A percentile compares a stretch with the other conserved stretches of the same genome.
Conservation (phyloP, 2,888 invertebrate genomes). For the Anoplius nigerrimus region DNA sequence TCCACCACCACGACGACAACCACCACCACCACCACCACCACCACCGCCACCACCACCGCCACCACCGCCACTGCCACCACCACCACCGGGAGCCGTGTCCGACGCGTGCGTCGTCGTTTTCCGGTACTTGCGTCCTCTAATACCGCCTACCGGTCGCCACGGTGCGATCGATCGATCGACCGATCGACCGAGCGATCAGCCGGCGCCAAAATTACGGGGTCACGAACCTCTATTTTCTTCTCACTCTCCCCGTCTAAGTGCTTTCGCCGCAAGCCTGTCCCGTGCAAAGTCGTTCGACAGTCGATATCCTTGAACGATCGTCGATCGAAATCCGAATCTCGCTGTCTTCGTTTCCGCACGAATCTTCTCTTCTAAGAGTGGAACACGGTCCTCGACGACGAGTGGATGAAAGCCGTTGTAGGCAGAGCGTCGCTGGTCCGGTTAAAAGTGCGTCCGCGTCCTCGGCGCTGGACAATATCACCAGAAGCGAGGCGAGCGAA, state of each 20-base stretch:
- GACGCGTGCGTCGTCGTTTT: conserved; percentile 5
- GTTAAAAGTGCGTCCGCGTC: neutral
- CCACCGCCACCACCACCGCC: conserved; percentile 38
- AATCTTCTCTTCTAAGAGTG: no score
- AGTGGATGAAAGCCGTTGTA: no score
- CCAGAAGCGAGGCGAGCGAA: conserved; percentile 9
- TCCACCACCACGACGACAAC: conserved; percentile 8
- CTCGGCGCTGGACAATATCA: neutral
- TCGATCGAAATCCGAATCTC: no score
- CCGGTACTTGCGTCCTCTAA: conserved; percentile 11
- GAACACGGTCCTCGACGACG: no score
- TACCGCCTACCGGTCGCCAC: conserved; percentile 18
- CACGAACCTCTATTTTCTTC: conserved; percentile 11
- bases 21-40: conserved; percentile 38
- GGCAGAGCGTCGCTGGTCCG: conserved; percentile 4
- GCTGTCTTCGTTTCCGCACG: no score
- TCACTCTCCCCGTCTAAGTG: no score
- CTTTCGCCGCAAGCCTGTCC: no score
- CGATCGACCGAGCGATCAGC: conserved; percentile 16
- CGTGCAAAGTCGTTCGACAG: no score
- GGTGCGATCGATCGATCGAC: conserved; percentile 18
- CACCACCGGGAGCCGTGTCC: conserved; percentile 18
- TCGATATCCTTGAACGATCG: no score
- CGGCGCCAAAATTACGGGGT: conserved; percentile 2
- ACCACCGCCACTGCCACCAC: conserved; percentile 29